These are phyloP conservation scores for Tinea semifulvella DNA, from an alignment of 2,888 invertebrate genomes.

Conservation along the genomic window DNA sequence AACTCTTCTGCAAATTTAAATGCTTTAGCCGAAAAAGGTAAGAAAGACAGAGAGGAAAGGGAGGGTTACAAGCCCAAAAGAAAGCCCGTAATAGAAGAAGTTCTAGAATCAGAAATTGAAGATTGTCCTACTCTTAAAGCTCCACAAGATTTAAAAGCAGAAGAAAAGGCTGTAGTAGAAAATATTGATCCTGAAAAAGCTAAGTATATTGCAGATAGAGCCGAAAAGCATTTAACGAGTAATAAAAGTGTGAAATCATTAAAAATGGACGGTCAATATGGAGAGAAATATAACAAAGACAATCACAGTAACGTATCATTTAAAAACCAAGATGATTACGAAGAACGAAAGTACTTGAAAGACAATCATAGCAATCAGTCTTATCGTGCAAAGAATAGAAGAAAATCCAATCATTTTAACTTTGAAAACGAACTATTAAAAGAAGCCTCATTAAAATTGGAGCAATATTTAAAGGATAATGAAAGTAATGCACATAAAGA, in stretches of 20 bases:
- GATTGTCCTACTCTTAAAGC: slow-evolving; percentile 60
- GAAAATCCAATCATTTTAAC: slow-evolving; percentile 66
- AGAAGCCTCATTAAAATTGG: slow-evolving; percentile 62
- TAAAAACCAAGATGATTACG: slow-evolving; percentile 47
- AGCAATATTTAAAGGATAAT: slow-evolving; percentile 53
- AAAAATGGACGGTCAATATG: slow-evolving; percentile 50
- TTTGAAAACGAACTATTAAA: slow-evolving; percentile 68
- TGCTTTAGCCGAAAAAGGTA: slow-evolving; percentile 15
- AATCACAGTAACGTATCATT: slow-evolving; percentile 49
- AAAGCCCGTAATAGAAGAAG: slow-evolving; percentile 44
- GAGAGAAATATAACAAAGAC: slow-evolving; percentile 47
- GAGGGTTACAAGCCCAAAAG: slow-evolving; percentile 40
- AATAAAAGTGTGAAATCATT: slow-evolving; percentile 50
- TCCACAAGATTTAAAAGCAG: slow-evolving; percentile 59
- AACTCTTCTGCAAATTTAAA: slow-evolving; percentile 50
- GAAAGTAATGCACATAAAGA: slow-evolving; percentile 33
- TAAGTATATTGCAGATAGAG: slow-evolving; percentile 45
- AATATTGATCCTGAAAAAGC: slow-evolving; percentile 48
- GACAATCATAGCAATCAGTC: slow-evolving; percentile 59
- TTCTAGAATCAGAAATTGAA: slow-evolving; percentile 59
- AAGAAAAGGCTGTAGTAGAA: slow-evolving; percentile 55
- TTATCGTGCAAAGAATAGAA: slow-evolving; percentile 36
- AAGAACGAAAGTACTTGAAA: slow-evolving; percentile 52
- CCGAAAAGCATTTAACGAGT: slow-evolving; percentile 42
- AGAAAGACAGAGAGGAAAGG: slow-evolving; percentile 22